A percentile compares a stretch with the other conserved stretches of the same genome.
Conservation (phyloP, 2,888 invertebrate species). For the Chrysina gloriosa region DNA sequence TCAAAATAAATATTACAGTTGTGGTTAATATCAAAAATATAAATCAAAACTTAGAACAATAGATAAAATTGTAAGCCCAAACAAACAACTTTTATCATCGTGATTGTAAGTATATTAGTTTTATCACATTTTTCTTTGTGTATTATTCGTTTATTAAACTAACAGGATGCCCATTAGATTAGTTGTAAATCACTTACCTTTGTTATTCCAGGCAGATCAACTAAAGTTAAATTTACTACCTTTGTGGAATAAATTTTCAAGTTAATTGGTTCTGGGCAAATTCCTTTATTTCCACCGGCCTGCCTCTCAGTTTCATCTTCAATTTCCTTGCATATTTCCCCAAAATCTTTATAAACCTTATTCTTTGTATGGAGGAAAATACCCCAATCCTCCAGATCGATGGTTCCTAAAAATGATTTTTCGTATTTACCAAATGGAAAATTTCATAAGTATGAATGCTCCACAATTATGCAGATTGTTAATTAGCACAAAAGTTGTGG, state of each 20-base stretch:
- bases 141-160: too few relatives aligned
- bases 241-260: slow-evolving; percentile 95
- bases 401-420: slow-evolving; percentile 72
- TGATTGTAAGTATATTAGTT: too few relatives aligned
- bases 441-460: not conserved
- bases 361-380: slow-evolving; percentile 94
- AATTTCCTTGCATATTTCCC: slow-evolving; percentile 91
- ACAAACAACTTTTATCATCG: too few relatives aligned
- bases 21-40: too few relatives aligned
- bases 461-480: not conserved
- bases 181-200: slow-evolving; percentile 71
- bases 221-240: slow-evolving; percentile 95
- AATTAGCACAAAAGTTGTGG: not conserved
- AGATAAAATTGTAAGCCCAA: too few relatives aligned
- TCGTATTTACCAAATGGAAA: not conserved
- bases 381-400: slow-evolving; percentile 93
- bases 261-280: slow-evolving; percentile 94
- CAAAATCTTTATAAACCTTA: slow-evolving; percentile 89
- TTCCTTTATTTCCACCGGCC: slow-evolving; percentile 96
- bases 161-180: too few relatives aligned
- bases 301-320: slow-evolving; percentile 94
- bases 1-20: too few relatives aligned
- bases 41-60: too few relatives aligned
- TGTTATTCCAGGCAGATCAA: slow-evolving; percentile 98
- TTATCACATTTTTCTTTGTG: too few relatives aligned